These are phyloP conservation scores for Sebastes aleutianus DNA, from an alignment of 2,797 vertebrate genomes.

Conservation along the genomic window DNA sequence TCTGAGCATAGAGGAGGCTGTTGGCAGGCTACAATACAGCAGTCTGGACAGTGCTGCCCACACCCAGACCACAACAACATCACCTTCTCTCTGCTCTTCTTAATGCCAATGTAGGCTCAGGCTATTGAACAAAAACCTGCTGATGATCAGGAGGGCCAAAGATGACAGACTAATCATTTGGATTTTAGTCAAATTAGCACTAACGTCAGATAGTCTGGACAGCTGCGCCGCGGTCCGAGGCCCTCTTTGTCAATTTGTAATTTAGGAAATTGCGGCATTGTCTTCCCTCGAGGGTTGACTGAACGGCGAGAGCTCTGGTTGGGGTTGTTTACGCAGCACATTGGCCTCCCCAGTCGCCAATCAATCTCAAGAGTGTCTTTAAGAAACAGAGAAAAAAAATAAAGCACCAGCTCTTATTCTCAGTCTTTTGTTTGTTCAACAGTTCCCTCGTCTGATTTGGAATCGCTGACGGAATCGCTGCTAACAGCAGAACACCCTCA, in stretches of 20 bases:
- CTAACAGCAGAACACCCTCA: constrained; percentile 31
- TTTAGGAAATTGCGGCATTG: constrained; percentile 74
- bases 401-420: constrained; percentile 44
- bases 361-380: constrained; percentile 61
- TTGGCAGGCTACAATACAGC: background rate
- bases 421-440: constrained; percentile 59
- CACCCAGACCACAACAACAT: constrained; percentile 13
- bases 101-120: background rate
- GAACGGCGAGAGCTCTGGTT: constrained; percentile 36
- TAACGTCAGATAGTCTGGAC: constrained; percentile 38
- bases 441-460: constrained; percentile 31
- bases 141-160: constrained; percentile 27
- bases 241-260: constrained; percentile 75
- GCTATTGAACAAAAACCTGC: constrained; percentile 20
- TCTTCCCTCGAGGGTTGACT: constrained; percentile 61
- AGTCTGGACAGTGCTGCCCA: background rate
- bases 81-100: constrained; percentile 20
- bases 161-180: constrained; percentile 45
- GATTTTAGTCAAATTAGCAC: constrained; percentile 66
- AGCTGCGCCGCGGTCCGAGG: constrained; percentile 12
- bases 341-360: constrained; percentile 52
- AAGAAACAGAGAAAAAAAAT: constrained; percentile 20
- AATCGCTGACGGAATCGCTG: constrained; percentile 47
- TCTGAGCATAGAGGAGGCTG: background rate
- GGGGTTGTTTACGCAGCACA: constrained; percentile 74